phyloP scores from a whole-genome alignment of 2,113 vertebrate genomes.

The Poecile atricapillus region DNA sequence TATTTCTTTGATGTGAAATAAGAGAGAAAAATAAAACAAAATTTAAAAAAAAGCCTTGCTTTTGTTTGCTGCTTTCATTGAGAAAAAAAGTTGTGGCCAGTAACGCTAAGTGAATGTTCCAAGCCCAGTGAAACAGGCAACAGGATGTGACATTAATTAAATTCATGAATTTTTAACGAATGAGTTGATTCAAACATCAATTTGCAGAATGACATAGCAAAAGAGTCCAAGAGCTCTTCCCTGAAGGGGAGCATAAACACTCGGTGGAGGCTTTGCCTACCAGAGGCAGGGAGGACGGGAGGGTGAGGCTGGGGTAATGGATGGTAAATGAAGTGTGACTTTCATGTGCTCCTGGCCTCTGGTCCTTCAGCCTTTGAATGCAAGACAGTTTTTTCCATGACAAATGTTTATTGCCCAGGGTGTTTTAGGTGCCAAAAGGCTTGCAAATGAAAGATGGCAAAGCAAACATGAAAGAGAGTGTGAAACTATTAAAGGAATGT shows the following conservation, averaged over 20 bases:
- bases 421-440: neutral
- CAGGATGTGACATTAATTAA: slow-evolving; percentile 6
- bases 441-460: slow-evolving; percentile 26
- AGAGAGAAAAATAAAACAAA: neutral
- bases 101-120: neutral
- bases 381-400: neutral
- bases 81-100: neutral
- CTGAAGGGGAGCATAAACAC: neutral
- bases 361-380: neutral
- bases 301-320: neutral
- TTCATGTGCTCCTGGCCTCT: slow-evolving; percentile 15
- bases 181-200: neutral
- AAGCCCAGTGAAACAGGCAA: neutral
- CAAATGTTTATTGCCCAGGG: slow-evolving; percentile 23
- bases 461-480: neutral
- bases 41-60: fast-evolving
- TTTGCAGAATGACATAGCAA: neutral
- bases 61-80: neutral
- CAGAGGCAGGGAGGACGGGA: neutral
- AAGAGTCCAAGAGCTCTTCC: neutral
- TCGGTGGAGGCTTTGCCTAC: neutral
- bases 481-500: neutral
- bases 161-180: slow-evolving; percentile 11
- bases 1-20: neutral
- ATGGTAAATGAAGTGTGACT: slow-evolving; percentile 30